Base-by-base conservation (phyloP, 2,113 vertebrate species). In the Athene noctua region DNA sequence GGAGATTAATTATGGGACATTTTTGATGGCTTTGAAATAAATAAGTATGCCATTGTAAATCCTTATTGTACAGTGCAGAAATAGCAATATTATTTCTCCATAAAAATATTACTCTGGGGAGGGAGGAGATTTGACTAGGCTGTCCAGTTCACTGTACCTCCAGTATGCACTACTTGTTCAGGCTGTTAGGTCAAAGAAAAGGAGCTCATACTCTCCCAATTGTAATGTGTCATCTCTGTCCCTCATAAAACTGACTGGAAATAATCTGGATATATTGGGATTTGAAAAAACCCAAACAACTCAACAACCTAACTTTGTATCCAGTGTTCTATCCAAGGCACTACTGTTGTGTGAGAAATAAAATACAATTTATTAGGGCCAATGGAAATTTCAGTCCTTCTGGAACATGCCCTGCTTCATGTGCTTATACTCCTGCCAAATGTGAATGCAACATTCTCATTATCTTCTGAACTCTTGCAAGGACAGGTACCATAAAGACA, bases 261-360 rank as follows among this genome's bases (percentile, higher is more conserved):
- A 23, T 15, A 77, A 12, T 49, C 36, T 81, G 47, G 10, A 51
- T 59, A 42, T 23, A 47, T 1, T 62, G 4, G 6, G 27, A 40
- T 4, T n/a, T 5, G 7, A 19, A 62, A 77, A 19, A 0, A 3
- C 20, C 1, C 23, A 38, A 34, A 9, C 5, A 47, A 21, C 3
- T 3, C 19, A 72, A 26, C 36, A 75, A 54, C 5, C 13, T 42
- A 38, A 65, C 8, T 61, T 79, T 58, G 13, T 17, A 61, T 29
- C 20, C 30, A n/a, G 5, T 66, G 11, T 75, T 84, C 14, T 75
- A 19, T 19, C 23, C 25, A 40, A 44, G 46, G 7, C 6, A 34
- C 46, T 80, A 18, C 4, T 71, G 15, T 71, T 59, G 13, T 10
- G 7, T 67, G 47, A 86, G 29, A 81, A 78, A 51, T 38, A 34